phyloP scores from a whole-genome alignment of 1,140 invertebrate genomes.

The Tetragonula clypearis region DNA sequence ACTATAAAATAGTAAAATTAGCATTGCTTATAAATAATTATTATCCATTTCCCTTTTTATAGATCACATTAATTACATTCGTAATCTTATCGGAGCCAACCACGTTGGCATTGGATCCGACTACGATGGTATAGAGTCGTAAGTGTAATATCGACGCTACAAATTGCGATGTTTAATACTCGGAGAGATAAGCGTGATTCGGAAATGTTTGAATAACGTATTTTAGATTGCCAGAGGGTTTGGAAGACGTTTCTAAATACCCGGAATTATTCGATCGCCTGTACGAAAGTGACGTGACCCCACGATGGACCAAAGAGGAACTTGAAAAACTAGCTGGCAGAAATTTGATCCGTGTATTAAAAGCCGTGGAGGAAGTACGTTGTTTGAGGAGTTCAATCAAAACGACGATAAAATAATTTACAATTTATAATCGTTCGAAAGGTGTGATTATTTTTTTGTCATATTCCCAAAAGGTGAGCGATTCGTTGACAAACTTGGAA shows the following conservation, averaged over 20 bases:
- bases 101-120: constrained; percentile 84
- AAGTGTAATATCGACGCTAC: constrained; percentile 59
- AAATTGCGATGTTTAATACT: background rate
- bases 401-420: background rate
- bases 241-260: constrained; percentile 88
- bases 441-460: background rate
- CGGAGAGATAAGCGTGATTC: constrained; percentile 7
- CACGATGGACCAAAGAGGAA: constrained; percentile 85
- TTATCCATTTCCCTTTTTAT: constrained; percentile 56
- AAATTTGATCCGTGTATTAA: constrained; percentile 87
- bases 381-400: constrained; percentile 46
- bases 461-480: constrained; percentile 59
- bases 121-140: constrained; percentile 83
- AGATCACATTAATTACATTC: constrained; percentile 87
- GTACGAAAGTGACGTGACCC: constrained; percentile 75
- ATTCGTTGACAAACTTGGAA: constrained; percentile 48
- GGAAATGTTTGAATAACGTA: constrained; percentile 12
- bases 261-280: constrained; percentile 85
- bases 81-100: constrained; percentile 82
- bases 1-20: background rate
- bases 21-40: background rate
- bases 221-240: constrained; percentile 82
- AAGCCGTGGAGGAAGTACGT: constrained; percentile 85
- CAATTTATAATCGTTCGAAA: background rate
- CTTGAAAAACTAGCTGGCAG: constrained; percentile 87